Evolutionary conservation across 2,797 vertebrate species (phyloP).

Genomic region (Neoniphon sammara): DNA sequence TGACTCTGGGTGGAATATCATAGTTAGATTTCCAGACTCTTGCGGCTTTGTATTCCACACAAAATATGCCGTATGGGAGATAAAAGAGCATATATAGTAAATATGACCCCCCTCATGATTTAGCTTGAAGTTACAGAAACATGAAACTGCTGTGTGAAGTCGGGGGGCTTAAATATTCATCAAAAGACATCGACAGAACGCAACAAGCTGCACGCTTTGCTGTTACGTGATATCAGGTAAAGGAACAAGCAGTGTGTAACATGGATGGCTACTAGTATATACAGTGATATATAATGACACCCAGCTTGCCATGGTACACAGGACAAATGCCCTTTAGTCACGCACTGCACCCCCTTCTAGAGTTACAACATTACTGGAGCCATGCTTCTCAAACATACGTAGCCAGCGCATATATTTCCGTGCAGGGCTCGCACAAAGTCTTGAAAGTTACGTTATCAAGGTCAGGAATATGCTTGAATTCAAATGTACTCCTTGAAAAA

Average conservation of each 20-base stretch:
- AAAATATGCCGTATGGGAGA: constrained; percentile 37
- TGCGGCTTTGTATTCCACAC: constrained; percentile 46
- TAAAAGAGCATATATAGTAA: constrained; percentile 54
- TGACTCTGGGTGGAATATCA: constrained; percentile 18
- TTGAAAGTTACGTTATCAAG: too few relatives aligned
- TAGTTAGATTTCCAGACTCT: constrained; percentile 25
- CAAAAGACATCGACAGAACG: constrained; percentile 35
- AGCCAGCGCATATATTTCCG: too few relatives aligned
- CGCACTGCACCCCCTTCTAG: background rate
- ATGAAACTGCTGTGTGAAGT: constrained; percentile 41
- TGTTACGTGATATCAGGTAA: constrained; percentile 37
- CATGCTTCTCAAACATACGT: background rate
- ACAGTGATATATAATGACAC: constrained; percentile 24
- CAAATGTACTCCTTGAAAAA: too few relatives aligned
- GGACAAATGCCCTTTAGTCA: constrained; percentile 22
- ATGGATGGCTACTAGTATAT: background rate
- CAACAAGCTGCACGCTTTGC: constrained; percentile 37
- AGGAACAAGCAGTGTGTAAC: constrained; percentile 6
- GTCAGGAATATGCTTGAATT: too few relatives aligned
- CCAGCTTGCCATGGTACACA: constrained; percentile 1
- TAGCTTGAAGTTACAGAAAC: constrained; percentile 46
- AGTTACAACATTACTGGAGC: constrained; percentile 7
- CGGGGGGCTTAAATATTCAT: constrained; percentile 58
- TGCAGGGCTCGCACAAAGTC: too few relatives aligned
- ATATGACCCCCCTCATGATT: constrained; percentile 51